Percentiles rank a stretch among this genome's conserved stretches.
These are phyloP conservation scores for Malurus leucopterus DNA, from an alignment of 2,797 vertebrate genomes.

Conservation along the genomic window DNA sequence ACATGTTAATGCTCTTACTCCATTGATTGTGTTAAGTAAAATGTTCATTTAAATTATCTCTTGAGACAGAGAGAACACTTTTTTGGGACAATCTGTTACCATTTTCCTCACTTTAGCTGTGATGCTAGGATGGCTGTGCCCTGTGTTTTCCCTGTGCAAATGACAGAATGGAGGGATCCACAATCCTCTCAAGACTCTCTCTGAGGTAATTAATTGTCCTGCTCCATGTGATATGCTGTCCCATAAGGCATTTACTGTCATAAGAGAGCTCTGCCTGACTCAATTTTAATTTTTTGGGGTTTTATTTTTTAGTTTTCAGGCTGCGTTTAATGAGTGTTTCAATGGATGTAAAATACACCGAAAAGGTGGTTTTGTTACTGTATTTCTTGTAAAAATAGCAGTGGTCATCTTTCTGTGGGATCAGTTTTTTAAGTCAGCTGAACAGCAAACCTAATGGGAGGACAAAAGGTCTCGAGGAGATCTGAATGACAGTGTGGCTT, in stretches of 20 bases:
- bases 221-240: fast-evolving
- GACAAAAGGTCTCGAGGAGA: not conserved
- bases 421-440: not conserved
- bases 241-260: not conserved
- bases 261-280: not conserved
- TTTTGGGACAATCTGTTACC: not conserved
- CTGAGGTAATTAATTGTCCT: not conserved
- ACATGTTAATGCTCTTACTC: not conserved
- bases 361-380: not conserved
- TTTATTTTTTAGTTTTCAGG: not conserved
- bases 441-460: not conserved
- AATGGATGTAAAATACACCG: not conserved
- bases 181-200: not conserved
- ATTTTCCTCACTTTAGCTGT: not conserved
- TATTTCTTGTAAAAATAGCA: not conserved
- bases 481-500: not conserved
- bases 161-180: not conserved
- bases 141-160: not conserved
- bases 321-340: not conserved
- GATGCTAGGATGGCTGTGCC: not conserved
- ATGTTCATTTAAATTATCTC: not conserved
- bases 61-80: not conserved
- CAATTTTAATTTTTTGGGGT: not conserved
- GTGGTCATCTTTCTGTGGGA: not conserved
- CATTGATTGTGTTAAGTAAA: not conserved